Evolutionary conservation across 2,888 invertebrate species (phyloP).

Genomic region (Brachypalpus laphriformis): DNA sequence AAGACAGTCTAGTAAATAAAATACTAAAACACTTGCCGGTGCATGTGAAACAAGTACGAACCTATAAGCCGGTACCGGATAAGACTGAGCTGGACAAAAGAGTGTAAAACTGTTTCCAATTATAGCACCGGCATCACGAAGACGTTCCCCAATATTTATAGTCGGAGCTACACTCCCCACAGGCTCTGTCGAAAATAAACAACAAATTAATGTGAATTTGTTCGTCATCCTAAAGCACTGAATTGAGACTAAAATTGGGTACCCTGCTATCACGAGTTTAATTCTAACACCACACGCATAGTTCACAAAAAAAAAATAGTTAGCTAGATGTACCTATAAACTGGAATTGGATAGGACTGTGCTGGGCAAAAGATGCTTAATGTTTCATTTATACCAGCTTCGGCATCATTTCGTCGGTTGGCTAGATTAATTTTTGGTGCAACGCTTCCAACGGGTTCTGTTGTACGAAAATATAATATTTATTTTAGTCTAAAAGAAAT

Average conservation of each 20-base stretch:
- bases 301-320: slow-evolving; percentile 79
- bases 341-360: slow-evolving; percentile 88
- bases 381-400: slow-evolving; percentile 79
- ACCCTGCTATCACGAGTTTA: slow-evolving; percentile 83
- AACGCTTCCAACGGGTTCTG: slow-evolving; percentile 85
- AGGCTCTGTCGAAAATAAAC: slow-evolving; percentile 80
- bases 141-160: slow-evolving; percentile 87
- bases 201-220: background rate
- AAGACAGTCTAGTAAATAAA: too few relatives aligned
- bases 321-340: slow-evolving; percentile 83
- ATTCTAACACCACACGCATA: slow-evolving; percentile 41
- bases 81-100: slow-evolving; percentile 90
- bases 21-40: too few relatives aligned
- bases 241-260: slow-evolving; percentile 85
- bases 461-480: background rate
- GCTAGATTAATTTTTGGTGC: slow-evolving; percentile 84
- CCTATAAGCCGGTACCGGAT: slow-evolving; percentile 89
- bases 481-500: background rate
- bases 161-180: slow-evolving; percentile 85
- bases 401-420: slow-evolving; percentile 86
- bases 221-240: background rate
- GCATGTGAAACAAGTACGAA: slow-evolving; percentile 77
- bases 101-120: slow-evolving; percentile 85
- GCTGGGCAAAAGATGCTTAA: slow-evolving; percentile 90
- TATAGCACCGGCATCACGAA: slow-evolving; percentile 84